Conservation (phyloP, 2,113 vertebrate genomes). For the Galeopterus variegatus region DNA sequence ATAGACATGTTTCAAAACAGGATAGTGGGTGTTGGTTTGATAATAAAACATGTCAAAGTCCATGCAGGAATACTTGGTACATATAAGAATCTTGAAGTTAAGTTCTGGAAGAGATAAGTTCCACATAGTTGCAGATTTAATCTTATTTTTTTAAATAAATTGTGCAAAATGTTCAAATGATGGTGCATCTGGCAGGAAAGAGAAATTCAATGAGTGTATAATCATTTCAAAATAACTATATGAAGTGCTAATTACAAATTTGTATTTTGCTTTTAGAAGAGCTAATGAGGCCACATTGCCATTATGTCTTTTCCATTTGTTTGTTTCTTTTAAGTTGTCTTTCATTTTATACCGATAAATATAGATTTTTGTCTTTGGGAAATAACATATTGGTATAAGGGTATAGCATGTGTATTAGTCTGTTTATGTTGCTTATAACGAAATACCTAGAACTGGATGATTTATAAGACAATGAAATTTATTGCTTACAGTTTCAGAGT, state of each 20-base stretch:
- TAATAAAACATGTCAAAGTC: constrained; percentile 16
- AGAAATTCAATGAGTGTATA: constrained; percentile 60
- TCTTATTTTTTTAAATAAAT: constrained; percentile 35
- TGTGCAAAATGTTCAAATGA: constrained; percentile 40
- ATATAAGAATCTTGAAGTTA: background rate
- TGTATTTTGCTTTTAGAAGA: constrained; percentile 48
- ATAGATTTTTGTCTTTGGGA: background rate
- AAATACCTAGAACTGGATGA: no score
- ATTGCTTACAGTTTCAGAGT: no score
- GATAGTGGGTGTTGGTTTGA: background rate
- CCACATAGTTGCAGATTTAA: background rate
- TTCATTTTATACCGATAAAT: background rate
- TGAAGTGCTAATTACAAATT: constrained; percentile 28
- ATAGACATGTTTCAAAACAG: background rate
- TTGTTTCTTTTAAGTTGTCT: background rate
- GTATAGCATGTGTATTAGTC: no score
- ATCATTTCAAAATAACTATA: constrained; percentile 57
- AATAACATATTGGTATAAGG: background rate
- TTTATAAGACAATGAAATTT: no score
- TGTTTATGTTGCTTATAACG: no score
- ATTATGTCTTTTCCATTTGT: background rate
- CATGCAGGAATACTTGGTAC: background rate
- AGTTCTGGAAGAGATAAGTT: background rate
- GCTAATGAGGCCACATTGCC: background rate
- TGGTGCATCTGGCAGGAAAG: constrained; percentile 55